A percentile compares a stretch with the other conserved stretches of the same genome.
Evolutionary conservation across 2,888 invertebrate species (phyloP).

Genomic region (Cataglyphis altisquamis): DNA sequence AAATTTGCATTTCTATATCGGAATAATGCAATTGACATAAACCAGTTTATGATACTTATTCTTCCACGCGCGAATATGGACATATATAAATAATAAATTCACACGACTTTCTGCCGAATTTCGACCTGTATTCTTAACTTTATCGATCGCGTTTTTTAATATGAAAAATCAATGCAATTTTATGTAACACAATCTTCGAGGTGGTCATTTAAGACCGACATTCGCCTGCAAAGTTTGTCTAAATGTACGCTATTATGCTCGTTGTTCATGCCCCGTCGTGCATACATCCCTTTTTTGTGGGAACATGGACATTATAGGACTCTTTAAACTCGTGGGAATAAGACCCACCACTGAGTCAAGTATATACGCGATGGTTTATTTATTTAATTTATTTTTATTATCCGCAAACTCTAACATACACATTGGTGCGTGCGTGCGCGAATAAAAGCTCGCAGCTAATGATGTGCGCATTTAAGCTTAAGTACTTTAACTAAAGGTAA

Average conservation of each 20-base stretch:
- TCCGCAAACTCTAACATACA: not conserved
- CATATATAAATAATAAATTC: not conserved
- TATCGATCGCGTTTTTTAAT: not conserved
- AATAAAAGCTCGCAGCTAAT: slow-evolving; percentile 14
- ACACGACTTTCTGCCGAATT: slow-evolving; percentile 16
- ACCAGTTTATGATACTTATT: slow-evolving; percentile 18
- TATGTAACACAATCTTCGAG: not conserved
- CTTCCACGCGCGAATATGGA: not conserved
- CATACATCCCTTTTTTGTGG: slow-evolving; percentile 73
- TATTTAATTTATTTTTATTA: slow-evolving; percentile 30
- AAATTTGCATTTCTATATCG: slow-evolving; percentile 32
- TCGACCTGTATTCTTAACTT: not conserved
- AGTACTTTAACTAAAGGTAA: slow-evolving; percentile 43
- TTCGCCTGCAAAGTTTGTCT: slow-evolving; percentile 63
- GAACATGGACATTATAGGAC: slow-evolving; percentile 62
- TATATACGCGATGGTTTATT: slow-evolving; percentile 37
- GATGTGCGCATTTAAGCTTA: slow-evolving; percentile 24
- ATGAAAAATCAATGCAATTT: slow-evolving; percentile 33
- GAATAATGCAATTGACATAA: slow-evolving; percentile 13
- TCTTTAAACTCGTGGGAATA: slow-evolving; percentile 74
- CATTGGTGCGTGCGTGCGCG: not conserved
- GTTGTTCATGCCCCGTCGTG: slow-evolving; percentile 68
- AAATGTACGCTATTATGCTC: slow-evolving; percentile 69
- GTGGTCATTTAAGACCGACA: slow-evolving; percentile 29
- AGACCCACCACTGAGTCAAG: slow-evolving; percentile 40